Evolutionary conservation across 2,113 vertebrate species (phyloP).

Genomic region (Stigmatopora argus): DNA sequence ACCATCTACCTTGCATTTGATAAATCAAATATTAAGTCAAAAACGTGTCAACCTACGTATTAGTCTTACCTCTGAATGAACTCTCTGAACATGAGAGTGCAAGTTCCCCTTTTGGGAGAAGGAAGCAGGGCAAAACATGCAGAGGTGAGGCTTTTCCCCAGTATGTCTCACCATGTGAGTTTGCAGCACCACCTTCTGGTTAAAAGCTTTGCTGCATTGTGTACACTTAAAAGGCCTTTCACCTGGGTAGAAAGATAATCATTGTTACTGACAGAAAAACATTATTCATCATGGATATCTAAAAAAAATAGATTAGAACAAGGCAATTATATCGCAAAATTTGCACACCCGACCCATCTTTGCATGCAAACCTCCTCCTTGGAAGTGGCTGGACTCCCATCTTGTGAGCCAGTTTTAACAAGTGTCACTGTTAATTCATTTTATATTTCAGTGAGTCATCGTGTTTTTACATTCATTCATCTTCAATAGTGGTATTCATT

Average conservation of each 20-base stretch:
- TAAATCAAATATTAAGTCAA: not conserved
- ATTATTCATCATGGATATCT: not conserved
- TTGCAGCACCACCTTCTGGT: slow-evolving; percentile 98
- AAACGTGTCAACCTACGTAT: not conserved
- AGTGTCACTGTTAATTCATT: not conserved
- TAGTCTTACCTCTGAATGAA: slow-evolving; percentile 87
- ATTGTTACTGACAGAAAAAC: no score
- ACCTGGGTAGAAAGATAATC: slow-evolving; percentile 57
- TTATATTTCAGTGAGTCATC: not conserved
- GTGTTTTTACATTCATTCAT: no score
- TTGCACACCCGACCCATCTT: not conserved
- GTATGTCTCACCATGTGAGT: slow-evolving; percentile 98
- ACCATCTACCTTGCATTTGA: not conserved
- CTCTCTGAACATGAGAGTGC: slow-evolving; percentile 93
- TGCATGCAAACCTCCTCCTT: not conserved
- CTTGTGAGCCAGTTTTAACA: not conserved
- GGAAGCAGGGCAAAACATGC: slow-evolving; percentile 91
- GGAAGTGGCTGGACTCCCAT: not conserved
- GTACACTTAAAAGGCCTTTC: slow-evolving; percentile 90
- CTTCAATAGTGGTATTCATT: no score
- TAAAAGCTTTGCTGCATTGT: slow-evolving; percentile 93
- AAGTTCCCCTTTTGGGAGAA: slow-evolving; percentile 98
- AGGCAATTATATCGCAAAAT: no score
- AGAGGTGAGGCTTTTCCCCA: slow-evolving; percentile 93
- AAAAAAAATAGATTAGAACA: not conserved